Conservation (phyloP, 2,113 vertebrate species). For the Porphyrio hochstetteri region DNA sequence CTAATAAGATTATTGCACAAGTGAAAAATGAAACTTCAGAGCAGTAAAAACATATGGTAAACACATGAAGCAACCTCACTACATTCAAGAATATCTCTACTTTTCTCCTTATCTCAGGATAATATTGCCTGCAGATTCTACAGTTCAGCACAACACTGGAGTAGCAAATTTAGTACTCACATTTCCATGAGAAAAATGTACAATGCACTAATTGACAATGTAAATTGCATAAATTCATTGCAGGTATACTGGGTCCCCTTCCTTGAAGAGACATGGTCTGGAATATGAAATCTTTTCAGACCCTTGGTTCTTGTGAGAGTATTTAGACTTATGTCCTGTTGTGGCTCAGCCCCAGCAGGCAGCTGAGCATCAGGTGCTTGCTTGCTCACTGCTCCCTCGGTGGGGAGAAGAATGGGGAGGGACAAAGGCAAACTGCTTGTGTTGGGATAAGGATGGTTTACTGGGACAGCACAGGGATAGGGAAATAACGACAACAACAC, state of each 20-base stretch:
- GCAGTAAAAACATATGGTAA: background rate
- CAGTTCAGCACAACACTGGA: background rate
- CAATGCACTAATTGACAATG: background rate
- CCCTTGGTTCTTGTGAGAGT: background rate
- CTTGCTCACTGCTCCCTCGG: too few relatives aligned
- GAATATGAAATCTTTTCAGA: background rate
- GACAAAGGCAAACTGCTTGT: too few relatives aligned
- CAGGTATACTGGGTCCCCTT: background rate
- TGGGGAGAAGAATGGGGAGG: too few relatives aligned
- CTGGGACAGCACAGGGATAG: too few relatives aligned
- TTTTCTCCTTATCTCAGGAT: background rate
- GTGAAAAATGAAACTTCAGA: background rate
- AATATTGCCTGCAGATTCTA: background rate
- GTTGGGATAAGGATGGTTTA: too few relatives aligned
- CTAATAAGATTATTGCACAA: background rate
- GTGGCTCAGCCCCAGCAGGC: too few relatives aligned
- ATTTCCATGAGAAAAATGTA: background rate
- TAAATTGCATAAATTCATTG: background rate
- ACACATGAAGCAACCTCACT: background rate
- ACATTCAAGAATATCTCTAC: background rate
- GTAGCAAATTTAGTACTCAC: background rate
- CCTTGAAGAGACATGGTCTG: background rate
- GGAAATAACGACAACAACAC: too few relatives aligned
- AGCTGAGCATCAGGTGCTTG: too few relatives aligned
- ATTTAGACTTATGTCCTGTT: background rate